Evolutionary conservation across 2,113 vertebrate species (phyloP).

Genomic region (Channa argus): DNA sequence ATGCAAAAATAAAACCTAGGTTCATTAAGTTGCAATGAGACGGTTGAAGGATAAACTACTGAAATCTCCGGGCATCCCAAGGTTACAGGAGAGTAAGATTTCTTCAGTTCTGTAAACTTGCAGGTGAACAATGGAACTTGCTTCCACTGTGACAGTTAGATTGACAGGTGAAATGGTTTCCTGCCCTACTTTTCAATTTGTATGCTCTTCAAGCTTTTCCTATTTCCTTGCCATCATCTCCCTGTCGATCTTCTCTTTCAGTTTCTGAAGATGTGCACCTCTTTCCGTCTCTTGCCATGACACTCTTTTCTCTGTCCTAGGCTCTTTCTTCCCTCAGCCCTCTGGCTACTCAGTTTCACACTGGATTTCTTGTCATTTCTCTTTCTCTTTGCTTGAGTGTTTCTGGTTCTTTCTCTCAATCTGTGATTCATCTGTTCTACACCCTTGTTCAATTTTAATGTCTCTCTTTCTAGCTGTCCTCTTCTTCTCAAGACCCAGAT

Average conservation of each 20-base stretch:
- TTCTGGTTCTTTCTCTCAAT: background rate
- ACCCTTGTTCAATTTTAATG: conserved; percentile 24
- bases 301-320: conserved; percentile 18
- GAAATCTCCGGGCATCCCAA: background rate
- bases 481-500: conserved; percentile 6
- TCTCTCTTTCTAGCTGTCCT: background rate
- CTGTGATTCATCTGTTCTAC: background rate
- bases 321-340: conserved; percentile 7
- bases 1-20: background rate
- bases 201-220: conserved; percentile 13
- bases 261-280: background rate
- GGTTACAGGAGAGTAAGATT: background rate
- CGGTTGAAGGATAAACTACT: background rate
- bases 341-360: conserved; percentile 1
- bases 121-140: background rate
- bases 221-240: conserved; percentile 1
- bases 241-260: background rate
- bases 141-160: background rate
- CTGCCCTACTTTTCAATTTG: background rate
- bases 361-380: conserved; percentile 31
- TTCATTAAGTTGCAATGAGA: background rate
- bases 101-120: background rate
- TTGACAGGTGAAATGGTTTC: conserved; percentile 23
- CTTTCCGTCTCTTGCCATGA: background rate
- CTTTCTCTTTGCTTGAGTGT: conserved; percentile 15